Base-by-base conservation (phyloP, 1,140 invertebrate species). In the Pseudomyrmex gracilis region DNA sequence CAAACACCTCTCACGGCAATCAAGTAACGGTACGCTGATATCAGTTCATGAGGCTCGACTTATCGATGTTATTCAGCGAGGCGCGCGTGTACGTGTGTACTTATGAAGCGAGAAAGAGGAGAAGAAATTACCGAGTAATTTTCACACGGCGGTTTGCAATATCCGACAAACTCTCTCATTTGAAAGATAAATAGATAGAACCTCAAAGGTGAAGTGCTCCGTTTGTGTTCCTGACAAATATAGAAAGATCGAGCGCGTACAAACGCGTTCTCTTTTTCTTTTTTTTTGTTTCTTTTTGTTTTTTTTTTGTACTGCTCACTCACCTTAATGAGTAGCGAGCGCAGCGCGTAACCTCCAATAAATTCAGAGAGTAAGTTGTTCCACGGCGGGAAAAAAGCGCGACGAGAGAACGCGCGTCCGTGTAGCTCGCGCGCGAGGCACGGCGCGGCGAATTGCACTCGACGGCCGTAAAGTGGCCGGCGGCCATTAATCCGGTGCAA, bases 11-110 rank as follows among this genome's bases (percentile, higher is more conserved):
- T 20, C 57, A 53, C 43, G 61, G 58, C 80, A 82, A 82, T 82
- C 80, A 82, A 15, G 80, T 82, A 82, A 82, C 57, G 24, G 58
- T 73, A 82, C 71, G 12, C 60, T 10, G 70, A 53, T 82, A 82
- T 82, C 80, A 74, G 47, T 55, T 63, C 55, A 49, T 34, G 58
- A 47, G 70, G 43, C 58, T 74, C 57, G 51, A 63, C 15, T 80
- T 80, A 70, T 80, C 55, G 53, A 68, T 17, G 60, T 22, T 53
- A 34, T 34, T 5, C 34, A 53, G 34, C 43, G 45, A 45, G 24
- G 7, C 55, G 20, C 22, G 8, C 12, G 9, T 13, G 8, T 51
- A 55, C 64, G 22, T 15, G 45, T 20, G 63, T 57, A 34, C 34
- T 34, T 47, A 10, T 55, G 12, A 45, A 43, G 22, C 24, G n/a